phyloP scores from a whole-genome alignment of 2,113 vertebrate genomes.

The Pterophyllum scalare region DNA sequence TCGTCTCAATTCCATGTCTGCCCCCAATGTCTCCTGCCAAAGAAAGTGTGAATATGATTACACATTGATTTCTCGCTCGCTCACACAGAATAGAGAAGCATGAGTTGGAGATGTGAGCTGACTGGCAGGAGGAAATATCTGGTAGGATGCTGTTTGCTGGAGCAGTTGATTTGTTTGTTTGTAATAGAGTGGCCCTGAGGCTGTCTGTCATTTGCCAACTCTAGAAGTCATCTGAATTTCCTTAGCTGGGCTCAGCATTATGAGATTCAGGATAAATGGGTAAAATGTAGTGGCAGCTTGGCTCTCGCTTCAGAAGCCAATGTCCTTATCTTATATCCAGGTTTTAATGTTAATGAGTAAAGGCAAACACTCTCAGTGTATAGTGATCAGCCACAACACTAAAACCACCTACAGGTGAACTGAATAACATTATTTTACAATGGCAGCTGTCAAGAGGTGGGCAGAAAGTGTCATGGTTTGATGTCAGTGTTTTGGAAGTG shows the following conservation, averaged over 20 bases:
- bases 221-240: slow-evolving; percentile 51
- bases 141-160: slow-evolving; percentile 41
- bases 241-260: slow-evolving; percentile 19
- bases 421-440: slow-evolving; percentile 3
- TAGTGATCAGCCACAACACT: neutral
- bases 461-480: neutral
- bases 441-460: neutral
- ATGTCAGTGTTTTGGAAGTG: neutral
- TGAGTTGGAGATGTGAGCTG: slow-evolving; percentile 37
- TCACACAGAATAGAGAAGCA: slow-evolving; percentile 45
- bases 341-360: neutral
- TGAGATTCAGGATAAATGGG: slow-evolving; percentile 24
- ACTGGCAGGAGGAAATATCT: slow-evolving; percentile 57
- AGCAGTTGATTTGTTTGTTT: slow-evolving; percentile 72
- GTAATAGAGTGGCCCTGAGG: slow-evolving; percentile 54
- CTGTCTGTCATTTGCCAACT: slow-evolving; percentile 54
- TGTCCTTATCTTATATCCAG: slow-evolving; percentile 18
- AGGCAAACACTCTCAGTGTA: neutral
- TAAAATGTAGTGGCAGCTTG: slow-evolving; percentile 21
- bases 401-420: slow-evolving; percentile 7
- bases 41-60: slow-evolving; percentile 65
- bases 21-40: slow-evolving; percentile 42
- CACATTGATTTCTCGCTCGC: slow-evolving; percentile 70
- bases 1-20: slow-evolving; percentile 56
- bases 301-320: slow-evolving; percentile 11